Evolutionary conservation across 1,140 invertebrate species (phyloP), one percentile per base, ranked within the genome.

Genomic region (Campoletis sonorensis): DNA sequence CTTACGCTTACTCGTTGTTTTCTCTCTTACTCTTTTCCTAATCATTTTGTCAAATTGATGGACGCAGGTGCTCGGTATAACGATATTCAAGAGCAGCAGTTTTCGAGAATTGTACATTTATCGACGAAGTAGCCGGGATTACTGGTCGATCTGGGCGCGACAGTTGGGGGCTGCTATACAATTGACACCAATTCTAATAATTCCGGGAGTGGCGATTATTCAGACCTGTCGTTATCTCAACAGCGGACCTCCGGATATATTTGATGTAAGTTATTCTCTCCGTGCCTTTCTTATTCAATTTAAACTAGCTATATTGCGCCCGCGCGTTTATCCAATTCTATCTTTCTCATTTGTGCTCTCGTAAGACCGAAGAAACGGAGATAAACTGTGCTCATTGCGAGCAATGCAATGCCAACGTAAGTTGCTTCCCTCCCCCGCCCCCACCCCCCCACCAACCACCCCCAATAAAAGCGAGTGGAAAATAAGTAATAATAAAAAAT

Each of bases 161-260:
- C 95, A 97, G 88, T 90, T 96, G 16, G 97, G 96, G 0, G 95
- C 95, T 4, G 90, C 95, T 4, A 91, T 98, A 78, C 97, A 98
- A 87, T 91, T 98, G 68, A 92, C 95, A 21, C 95, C 96, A 1
- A 92, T 98, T 61, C 89, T 98, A 2, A 92, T 95, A 15, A 94
- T 98, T 71, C 96, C 97, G 0, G 90, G 96, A 16, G 94, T 95
- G 0, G 96, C 95, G 0, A 94, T 98, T 77, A 93, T 97, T 54
- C 97, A 98, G 87, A 97, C 95, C 7, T 97, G 95, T 91, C 94
- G 96, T 15, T 98, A 97, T 90, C 90, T 98, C 68, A 95, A 95
- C 82, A 94, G 93, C 68, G 97, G 96, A 68, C 96, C 96, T n/a
- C 93, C 95, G 0, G 97, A 98, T 91, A 95, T 98, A 87, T 94